Conservation (phyloP, 2,113 vertebrate species). For the Sphaerodactylus townsendi region DNA sequence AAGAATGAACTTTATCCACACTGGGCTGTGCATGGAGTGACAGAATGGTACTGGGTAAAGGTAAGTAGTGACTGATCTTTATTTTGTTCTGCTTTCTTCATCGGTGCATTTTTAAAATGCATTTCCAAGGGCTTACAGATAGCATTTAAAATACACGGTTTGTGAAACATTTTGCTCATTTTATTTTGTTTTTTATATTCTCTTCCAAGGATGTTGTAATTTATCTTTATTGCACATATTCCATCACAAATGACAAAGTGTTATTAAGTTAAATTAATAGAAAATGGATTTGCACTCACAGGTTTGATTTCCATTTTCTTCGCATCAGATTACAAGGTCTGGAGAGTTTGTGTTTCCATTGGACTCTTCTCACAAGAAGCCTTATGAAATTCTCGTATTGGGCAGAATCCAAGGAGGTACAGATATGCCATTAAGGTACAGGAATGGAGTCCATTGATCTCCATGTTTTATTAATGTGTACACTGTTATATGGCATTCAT, state of each 20-base stretch:
- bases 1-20: conserved; percentile 89
- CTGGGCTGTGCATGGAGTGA: conserved; percentile 85
- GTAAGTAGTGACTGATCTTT: conserved; percentile 72
- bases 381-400: conserved; percentile 90
- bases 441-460: conserved; percentile 2
- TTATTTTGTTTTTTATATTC: not conserved
- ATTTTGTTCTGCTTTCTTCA: not conserved
- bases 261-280: not conserved
- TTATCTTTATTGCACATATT: not conserved
- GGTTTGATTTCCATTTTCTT: conserved; percentile 34
- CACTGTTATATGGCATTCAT: not conserved
- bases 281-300: not conserved
- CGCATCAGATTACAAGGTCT: conserved; percentile 83
- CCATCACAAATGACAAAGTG: not conserved
- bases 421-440: conserved; percentile 64
- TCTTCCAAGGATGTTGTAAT: not conserved
- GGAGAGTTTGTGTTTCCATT: conserved; percentile 93
- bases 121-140: not conserved
- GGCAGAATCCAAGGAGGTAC: conserved; percentile 73
- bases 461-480: conserved; percentile 10
- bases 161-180: not conserved
- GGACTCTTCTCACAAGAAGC: conserved; percentile 95
- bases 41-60: conserved; percentile 97
- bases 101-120: not conserved
- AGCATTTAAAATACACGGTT: not conserved